Conservation (phyloP, 1,140 invertebrate species). For the Ruditapes philippinarum region DNA sequence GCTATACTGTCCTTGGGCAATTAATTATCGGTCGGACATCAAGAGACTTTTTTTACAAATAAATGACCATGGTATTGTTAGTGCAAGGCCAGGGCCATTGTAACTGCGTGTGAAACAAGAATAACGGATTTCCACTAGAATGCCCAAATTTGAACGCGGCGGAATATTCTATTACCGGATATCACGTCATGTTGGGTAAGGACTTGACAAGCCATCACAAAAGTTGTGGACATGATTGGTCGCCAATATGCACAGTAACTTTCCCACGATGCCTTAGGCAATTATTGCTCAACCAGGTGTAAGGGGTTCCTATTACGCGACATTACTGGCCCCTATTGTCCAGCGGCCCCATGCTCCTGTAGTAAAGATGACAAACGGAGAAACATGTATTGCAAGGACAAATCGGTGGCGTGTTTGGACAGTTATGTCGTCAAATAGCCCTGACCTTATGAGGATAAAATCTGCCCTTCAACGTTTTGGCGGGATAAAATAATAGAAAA, state of each 20-base stretch:
- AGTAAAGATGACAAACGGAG: slow-evolving; percentile 25
- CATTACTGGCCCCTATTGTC: slow-evolving; percentile 44
- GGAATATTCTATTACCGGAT: slow-evolving; percentile 1
- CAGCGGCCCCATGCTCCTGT: slow-evolving; percentile 5
- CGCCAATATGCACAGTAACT: slow-evolving; percentile 33
- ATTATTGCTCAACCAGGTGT: slow-evolving; percentile 53
- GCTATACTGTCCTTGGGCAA: slow-evolving; percentile 24
- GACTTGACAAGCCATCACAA: background rate
- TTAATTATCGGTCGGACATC: background rate
- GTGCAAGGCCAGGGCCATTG: background rate
- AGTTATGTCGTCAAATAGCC: background rate
- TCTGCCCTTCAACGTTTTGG: background rate
- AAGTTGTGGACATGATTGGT: slow-evolving; percentile 24
- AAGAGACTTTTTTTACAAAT: slow-evolving; percentile 26
- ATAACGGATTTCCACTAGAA: slow-evolving; percentile 51
- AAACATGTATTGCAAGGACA: background rate
- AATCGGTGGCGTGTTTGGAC: background rate
- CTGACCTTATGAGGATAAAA: background rate
- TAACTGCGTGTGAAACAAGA: slow-evolving; percentile 37
- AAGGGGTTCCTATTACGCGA: slow-evolving; percentile 45
- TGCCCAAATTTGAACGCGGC: slow-evolving; percentile 16
- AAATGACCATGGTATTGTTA: slow-evolving; percentile 44
- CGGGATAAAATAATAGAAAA: background rate
- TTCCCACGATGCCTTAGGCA: slow-evolving; percentile 49
- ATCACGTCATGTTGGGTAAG: slow-evolving; percentile 41